Conservation (phyloP, 2,113 vertebrate species). For the Labeo rohita region DNA sequence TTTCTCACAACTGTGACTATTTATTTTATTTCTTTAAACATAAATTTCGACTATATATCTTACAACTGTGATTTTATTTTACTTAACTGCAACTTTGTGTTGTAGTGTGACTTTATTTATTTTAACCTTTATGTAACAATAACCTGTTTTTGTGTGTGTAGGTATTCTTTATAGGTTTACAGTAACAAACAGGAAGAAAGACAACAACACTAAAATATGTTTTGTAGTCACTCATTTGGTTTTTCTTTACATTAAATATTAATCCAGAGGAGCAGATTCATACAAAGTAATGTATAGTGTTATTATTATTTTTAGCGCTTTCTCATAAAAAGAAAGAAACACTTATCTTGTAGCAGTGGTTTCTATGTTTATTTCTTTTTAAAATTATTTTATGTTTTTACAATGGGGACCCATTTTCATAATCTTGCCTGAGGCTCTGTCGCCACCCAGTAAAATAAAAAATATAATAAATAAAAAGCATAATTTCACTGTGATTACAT, state of each 20-base stretch:
- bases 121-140: neutral
- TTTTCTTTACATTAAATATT: neutral
- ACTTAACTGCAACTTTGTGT: neutral
- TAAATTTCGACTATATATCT: too few relatives aligned
- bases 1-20: too few relatives aligned
- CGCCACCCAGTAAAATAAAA: neutral
- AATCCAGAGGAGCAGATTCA: neutral
- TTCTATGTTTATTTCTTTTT: neutral
- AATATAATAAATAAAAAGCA: slow-evolving; percentile 36
- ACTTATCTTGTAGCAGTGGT: neutral
- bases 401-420: neutral
- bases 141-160: neutral
- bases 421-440: neutral
- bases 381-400: neutral
- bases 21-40: too few relatives aligned
- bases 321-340: neutral
- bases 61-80: too few relatives aligned
- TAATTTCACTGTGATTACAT: slow-evolving; percentile 59
- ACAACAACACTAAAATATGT: neutral
- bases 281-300: neutral
- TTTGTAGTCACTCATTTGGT: neutral
- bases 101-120: neutral
- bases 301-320: neutral
- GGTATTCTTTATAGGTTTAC: neutral
- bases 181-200: neutral